A percentile compares a stretch with the other conserved stretches of the same genome.
Evolutionary conservation across 2,797 vertebrate species (phyloP).

Genomic region (Epinephelus malabaricus): DNA sequence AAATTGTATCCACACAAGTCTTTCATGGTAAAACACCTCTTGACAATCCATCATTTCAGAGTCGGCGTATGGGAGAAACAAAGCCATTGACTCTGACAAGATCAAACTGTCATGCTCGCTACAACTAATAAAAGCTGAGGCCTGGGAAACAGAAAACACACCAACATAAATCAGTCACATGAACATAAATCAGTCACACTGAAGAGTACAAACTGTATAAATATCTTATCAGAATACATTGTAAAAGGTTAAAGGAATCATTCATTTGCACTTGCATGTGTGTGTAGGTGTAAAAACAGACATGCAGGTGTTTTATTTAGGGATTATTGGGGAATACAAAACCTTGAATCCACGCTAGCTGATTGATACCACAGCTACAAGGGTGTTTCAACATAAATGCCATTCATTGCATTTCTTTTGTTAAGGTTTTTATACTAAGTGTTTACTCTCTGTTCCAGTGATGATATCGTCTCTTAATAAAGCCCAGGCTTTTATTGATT

Average conservation of each 20-base stretch:
- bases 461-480: conserved; percentile 7
- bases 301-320: background rate
- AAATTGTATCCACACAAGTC: background rate
- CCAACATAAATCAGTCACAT: conserved; percentile 30
- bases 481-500: conserved; percentile 2
- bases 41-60: conserved; percentile 30
- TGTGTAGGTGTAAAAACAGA: background rate
- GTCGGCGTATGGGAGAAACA: conserved; percentile 1
- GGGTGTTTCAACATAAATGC: background rate
- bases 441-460: background rate
- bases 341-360: background rate
- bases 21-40: conserved; percentile 17
- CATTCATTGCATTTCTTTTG: background rate
- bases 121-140: conserved; percentile 29
- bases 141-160: conserved; percentile 8
- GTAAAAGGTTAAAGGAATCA: background rate
- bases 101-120: conserved; percentile 35
- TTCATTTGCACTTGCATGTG: background rate
- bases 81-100: conserved; percentile 26
- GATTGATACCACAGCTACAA: background rate
- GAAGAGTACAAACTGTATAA: background rate
- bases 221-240: conserved; percentile 3
- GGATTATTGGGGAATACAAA: background rate
- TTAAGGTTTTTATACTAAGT: background rate
- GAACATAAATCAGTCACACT: conserved; percentile 28